Evolutionary conservation across 2,888 invertebrate species (phyloP).

Genomic region (Dione juno): DNA sequence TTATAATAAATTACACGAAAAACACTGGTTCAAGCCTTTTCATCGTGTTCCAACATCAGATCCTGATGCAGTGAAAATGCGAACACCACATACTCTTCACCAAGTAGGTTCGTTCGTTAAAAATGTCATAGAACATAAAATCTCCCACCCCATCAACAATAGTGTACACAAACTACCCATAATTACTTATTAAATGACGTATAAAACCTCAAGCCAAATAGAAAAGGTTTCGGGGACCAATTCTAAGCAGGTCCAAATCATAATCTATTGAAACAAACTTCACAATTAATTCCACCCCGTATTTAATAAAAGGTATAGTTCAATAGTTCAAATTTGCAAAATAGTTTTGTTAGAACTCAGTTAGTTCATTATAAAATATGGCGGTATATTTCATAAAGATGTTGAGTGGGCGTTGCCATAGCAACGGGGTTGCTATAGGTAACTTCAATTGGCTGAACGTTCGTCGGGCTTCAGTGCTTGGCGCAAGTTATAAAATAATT

Average conservation of each 20-base stretch:
- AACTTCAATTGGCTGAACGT: slow-evolving; percentile 69
- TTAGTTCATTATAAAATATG: slow-evolving; percentile 63
- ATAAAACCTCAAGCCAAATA: slow-evolving; percentile 34
- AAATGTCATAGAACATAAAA: too few relatives aligned
- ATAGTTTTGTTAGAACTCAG: slow-evolving; percentile 61
- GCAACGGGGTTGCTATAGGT: slow-evolving; percentile 71
- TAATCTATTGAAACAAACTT: slow-evolving; percentile 49
- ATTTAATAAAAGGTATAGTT: slow-evolving; percentile 50
- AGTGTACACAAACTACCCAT: slow-evolving; percentile 13
- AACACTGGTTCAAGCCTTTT: too few relatives aligned
- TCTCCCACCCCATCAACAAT: not conserved
- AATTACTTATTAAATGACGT: slow-evolving; percentile 26
- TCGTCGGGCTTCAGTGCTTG: slow-evolving; percentile 52
- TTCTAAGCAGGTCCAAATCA: slow-evolving; percentile 37
- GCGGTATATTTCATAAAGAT: slow-evolving; percentile 68
- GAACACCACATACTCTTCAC: too few relatives aligned
- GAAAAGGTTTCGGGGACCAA: slow-evolving; percentile 30
- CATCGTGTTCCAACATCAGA: too few relatives aligned
- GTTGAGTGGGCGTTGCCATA: slow-evolving; percentile 57
- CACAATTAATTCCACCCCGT: slow-evolving; percentile 50
- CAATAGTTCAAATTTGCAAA: slow-evolving; percentile 48
- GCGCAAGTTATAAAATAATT: slow-evolving; percentile 41
- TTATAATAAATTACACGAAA: too few relatives aligned
- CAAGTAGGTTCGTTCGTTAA: too few relatives aligned
- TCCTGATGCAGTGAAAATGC: too few relatives aligned